Base-by-base conservation (phyloP, 23 tunicate species). In the Styela clava region DNA sequence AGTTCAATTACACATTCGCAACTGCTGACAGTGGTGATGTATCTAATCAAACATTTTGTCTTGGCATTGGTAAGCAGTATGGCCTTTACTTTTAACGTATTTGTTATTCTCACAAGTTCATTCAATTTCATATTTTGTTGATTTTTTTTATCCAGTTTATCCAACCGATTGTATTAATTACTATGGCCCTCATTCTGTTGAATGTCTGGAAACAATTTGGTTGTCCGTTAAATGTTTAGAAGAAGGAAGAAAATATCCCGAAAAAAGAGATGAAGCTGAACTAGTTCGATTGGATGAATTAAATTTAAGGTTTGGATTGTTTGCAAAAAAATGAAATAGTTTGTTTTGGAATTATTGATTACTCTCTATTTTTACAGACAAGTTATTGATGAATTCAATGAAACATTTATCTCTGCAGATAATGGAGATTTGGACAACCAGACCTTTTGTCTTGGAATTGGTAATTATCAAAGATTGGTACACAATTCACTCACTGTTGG, bases 141-240 rank as follows among this genome's bases (percentile, higher is more conserved):
- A n/a, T n/a, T 44, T 44, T 44, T 44, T 44, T 44, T 5, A 3
- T 28, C 16, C 37, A 71, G 77, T 26, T 28, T 71, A 26, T 34
- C 37, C 35, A 3, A 29, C 32, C 3, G 9, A 30, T 34, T 71
- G 77, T 32, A 3, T 16, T 3, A 71, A 71, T 26, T 71, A 71
- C 35, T 82, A 82, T 51, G 85, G 85, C 3, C 76, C 77, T n/a
- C 85, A 82, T 22, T 25, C 78, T 16, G 51, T 82, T 7, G 78
- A 82, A 20, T 82, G 85, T 27, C 2, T 82, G 67, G 37, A 35
- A 29, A 82, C 78, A 34, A 35, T 82, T n/a, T 82, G 85, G 85
- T 61, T 69, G 1, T 34, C 63, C 28, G 68, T 31, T 52, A 34
- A 35, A 24, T 76, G 81, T 44, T 1, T 52, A 24, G 16, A 23